Percentiles rank a stretch among this genome's conserved stretches.
These are phyloP conservation scores for Crotalus viridis DNA, from an alignment of 2,113 vertebrate species.

Conservation along the genomic window DNA sequence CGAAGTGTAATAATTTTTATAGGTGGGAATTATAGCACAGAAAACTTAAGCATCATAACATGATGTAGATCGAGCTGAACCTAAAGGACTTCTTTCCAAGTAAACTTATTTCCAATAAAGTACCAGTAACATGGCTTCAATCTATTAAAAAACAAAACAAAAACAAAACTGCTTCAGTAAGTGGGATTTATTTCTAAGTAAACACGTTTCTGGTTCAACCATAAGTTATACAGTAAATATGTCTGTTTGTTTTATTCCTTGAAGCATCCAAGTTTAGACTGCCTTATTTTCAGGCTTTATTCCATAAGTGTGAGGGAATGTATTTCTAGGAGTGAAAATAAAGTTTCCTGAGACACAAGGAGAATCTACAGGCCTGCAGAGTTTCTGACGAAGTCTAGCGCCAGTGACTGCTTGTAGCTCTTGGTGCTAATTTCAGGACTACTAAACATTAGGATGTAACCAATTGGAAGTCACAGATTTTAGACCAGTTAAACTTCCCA, in stretches of 20 bases:
- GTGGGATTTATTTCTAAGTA: slow-evolving; percentile 12
- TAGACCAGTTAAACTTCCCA: not conserved
- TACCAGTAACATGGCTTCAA: not conserved
- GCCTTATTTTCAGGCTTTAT: not conserved
- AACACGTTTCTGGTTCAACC: not conserved
- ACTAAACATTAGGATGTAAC: not conserved
- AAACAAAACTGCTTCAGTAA: not conserved
- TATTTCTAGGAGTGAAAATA: not conserved
- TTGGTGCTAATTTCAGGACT: not conserved
- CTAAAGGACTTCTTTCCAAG: not conserved
- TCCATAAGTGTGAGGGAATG: not conserved
- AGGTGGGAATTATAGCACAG: not conserved
- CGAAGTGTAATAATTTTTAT: not conserved
- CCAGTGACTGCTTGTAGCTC: not conserved
- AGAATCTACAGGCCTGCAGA: not conserved
- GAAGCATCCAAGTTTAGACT: not conserved
- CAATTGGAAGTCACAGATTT: not conserved
- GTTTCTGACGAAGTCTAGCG: not conserved
- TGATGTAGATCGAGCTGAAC: not conserved
- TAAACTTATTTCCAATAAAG: not conserved
- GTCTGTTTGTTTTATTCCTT: not conserved
- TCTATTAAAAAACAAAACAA: not conserved
- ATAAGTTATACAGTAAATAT: not conserved
- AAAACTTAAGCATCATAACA: not conserved
- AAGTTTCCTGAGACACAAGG: not conserved